Evolutionary conservation across 2,113 vertebrate genomes (phyloP), one percentile per base, ranked within the genome.

Genomic region (Litocranius walleri): DNA sequence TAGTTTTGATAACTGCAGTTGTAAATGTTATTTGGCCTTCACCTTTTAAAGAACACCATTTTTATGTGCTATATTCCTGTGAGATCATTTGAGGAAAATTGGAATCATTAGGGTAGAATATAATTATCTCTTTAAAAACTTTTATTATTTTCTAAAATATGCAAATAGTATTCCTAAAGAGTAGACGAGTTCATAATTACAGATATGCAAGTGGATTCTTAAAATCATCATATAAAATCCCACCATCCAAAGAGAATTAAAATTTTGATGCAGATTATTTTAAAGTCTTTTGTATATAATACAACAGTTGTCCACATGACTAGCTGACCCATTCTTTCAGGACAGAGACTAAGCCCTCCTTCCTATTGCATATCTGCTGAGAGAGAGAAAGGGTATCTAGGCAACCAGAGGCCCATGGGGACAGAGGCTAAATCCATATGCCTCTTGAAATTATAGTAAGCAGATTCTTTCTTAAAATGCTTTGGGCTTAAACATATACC

Each of bases 71-170:
- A 85, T 88, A 77, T 85, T 89, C 64, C 85, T 88, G 9, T 25
- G 90, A 88, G 77, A 81, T 43, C 33, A 17, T 80, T 84, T 17
- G 57, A 62, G 59, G 17, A 56, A 89, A 52, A 82, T n/a, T 59
- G 88, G 36, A 40, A 85, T 89, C 57, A 89, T 94, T 43, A 50
- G 16, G 27, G 36, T 50, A 45, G 45, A 64, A 77, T 21, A 52
- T 81, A 74, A 95, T 89, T 19, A 19, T 64, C 45, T 62, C 17
- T 90, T 50, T 45, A 29, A 84, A 91, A 88, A 52, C 23, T 91
- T 54, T 25, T 52, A 80, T 91, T 92, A 62, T 82, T 85, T 97
- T 82, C 57, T 94, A 77, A 95, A 96, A 52, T 82, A 77, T 17
- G 56, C 40, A 56, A 71, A 91, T 15, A 86, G 52, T 56, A 12